These are phyloP conservation scores for Drosophila obscura DNA, from an alignment of 1,140 invertebrate species.

Conservation along the genomic window DNA sequence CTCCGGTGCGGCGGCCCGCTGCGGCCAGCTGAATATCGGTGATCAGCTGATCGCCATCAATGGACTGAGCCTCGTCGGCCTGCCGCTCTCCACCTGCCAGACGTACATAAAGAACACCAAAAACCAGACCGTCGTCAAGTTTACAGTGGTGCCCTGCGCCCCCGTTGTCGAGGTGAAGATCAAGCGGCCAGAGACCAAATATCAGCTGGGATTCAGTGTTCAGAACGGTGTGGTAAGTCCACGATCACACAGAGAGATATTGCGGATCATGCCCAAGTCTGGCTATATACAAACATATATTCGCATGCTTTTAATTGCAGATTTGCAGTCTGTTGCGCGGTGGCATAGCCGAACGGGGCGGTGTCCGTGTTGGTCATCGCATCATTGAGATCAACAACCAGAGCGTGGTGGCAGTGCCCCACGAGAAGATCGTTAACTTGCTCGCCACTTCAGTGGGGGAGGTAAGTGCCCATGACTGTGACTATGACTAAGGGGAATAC, in stretches of 20 bases:
- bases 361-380: slow-evolving; percentile 98
- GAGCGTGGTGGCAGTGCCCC: slow-evolving; percentile 99
- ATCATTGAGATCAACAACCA: slow-evolving; percentile 99
- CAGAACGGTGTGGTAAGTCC: slow-evolving; percentile 98
- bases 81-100: slow-evolving; percentile 98
- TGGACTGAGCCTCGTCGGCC: slow-evolving; percentile 98
- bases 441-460: slow-evolving; percentile 99
- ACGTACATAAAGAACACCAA: slow-evolving; percentile 99
- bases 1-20: slow-evolving; percentile 96
- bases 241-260: neutral
- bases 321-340: slow-evolving; percentile 98
- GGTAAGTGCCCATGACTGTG: slow-evolving; percentile 46
- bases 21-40: slow-evolving; percentile 99
- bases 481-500: no score
- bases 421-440: slow-evolving; percentile 99
- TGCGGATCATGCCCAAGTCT: no score
- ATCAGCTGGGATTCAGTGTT: slow-evolving; percentile 99
- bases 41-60: slow-evolving; percentile 99
- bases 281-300: neutral
- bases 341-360: slow-evolving; percentile 98
- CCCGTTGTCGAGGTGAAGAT: slow-evolving; percentile 99
- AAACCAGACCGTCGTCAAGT: slow-evolving; percentile 98
- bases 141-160: slow-evolving; percentile 99
- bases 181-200: slow-evolving; percentile 99
- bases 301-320: slow-evolving; percentile 76